Evolutionary conservation across 2,113 vertebrate species (phyloP).

Genomic region (Argyrosomus japonicus): DNA sequence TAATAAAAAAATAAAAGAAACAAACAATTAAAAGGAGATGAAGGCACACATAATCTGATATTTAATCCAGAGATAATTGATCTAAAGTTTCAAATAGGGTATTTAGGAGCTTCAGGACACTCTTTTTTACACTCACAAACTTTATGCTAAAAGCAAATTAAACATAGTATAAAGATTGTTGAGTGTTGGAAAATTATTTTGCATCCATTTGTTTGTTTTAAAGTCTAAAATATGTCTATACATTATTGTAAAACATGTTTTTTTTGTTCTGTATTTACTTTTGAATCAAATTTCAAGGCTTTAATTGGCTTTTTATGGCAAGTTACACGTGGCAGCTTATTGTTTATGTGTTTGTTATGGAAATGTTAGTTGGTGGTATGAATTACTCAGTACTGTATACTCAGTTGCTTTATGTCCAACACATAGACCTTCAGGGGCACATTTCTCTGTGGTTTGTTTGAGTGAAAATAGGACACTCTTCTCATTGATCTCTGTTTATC

Average conservation of each 20-base stretch:
- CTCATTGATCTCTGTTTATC: slow-evolving; percentile 1
- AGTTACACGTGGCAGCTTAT: too few species aligned
- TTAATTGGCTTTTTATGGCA: neutral
- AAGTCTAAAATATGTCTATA: neutral
- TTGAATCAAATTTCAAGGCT: neutral
- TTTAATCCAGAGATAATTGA: neutral
- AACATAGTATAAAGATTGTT: neutral
- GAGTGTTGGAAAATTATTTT: neutral
- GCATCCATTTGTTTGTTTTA: neutral
- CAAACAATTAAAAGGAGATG: neutral
- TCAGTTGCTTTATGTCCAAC: neutral
- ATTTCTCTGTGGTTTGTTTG: neutral
- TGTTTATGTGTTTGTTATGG: neutral
- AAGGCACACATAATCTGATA: neutral
- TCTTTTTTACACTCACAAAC: neutral
- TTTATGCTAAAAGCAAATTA: neutral
- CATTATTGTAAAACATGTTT: neutral
- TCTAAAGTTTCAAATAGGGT: neutral
- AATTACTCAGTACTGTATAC: neutral
- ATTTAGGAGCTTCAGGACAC: neutral
- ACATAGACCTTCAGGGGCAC: neutral
- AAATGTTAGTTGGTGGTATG: neutral
- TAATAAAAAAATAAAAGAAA: neutral
- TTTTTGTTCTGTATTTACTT: neutral
- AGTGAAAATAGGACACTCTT: neutral